Evolutionary conservation across 2,113 vertebrate species (phyloP).

Genomic region (Tachycineta bicolor): DNA sequence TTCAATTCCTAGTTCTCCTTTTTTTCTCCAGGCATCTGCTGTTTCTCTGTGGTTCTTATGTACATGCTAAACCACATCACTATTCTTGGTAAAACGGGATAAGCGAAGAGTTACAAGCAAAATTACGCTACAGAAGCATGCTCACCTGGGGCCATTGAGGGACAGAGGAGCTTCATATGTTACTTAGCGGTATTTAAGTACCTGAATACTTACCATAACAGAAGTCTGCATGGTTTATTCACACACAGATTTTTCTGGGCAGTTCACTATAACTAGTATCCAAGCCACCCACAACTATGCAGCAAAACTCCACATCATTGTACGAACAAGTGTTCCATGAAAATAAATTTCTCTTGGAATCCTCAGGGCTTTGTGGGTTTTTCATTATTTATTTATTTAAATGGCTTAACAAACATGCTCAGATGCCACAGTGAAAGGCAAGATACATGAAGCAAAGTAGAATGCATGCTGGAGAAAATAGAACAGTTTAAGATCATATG

Average conservation of each 20-base stretch:
- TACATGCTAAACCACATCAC: not conserved
- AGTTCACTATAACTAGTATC: not conserved
- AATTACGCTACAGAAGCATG: not conserved
- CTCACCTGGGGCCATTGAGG: not conserved
- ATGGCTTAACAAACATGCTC: conserved; percentile 11
- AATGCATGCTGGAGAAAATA: not conserved
- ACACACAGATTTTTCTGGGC: not conserved
- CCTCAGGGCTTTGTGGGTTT: conserved; percentile 24
- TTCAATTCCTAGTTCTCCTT: not conserved
- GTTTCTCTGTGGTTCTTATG: not conserved
- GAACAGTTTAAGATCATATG: not conserved
- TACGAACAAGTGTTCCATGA: conserved; percentile 16
- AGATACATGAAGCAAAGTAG: not conserved
- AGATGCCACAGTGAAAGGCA: not conserved
- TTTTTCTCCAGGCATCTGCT: not conserved
- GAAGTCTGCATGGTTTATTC: not conserved
- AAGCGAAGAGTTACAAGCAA: not conserved
- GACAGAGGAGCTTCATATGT: not conserved
- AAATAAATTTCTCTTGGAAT: conserved; percentile 20
- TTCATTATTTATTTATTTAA: conserved; percentile 41
- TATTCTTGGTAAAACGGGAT: not conserved
- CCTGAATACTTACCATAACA: conserved; percentile 12
- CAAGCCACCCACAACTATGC: conserved; percentile 33
- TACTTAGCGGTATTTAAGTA: not conserved
- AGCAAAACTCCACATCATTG: conserved; percentile 4